These are phyloP conservation scores for Clunio marinus DNA, from an alignment of 2,888 invertebrate species.

Conservation along the genomic window DNA sequence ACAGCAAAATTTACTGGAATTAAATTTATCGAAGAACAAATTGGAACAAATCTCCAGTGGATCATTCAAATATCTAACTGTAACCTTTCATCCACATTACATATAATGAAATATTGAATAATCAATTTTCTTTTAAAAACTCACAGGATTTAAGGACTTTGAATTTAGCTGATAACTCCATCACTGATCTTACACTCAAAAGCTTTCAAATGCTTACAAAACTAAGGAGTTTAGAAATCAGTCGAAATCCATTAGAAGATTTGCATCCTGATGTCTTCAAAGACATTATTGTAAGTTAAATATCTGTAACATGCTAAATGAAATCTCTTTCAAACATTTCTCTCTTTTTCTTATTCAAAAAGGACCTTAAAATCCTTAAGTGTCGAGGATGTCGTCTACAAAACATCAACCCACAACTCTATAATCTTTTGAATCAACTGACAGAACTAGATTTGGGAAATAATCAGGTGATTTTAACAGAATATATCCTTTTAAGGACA, in stretches of 20 bases:
- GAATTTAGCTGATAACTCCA: slow-evolving; percentile 63
- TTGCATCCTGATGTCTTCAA: slow-evolving; percentile 75
- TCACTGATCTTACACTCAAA: slow-evolving; percentile 64
- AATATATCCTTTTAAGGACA: neutral
- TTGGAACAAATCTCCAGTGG: slow-evolving; percentile 71
- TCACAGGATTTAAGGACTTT: slow-evolving; percentile 60
- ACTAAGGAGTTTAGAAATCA: slow-evolving; percentile 67
- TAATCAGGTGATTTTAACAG: slow-evolving; percentile 55
- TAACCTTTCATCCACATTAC: slow-evolving; percentile 43
- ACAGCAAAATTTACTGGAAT: slow-evolving; percentile 64
- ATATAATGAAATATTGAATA: neutral
- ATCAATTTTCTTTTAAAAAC: slow-evolving; percentile 42
- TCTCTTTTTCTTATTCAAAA: slow-evolving; percentile 42
- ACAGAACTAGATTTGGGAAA: slow-evolving; percentile 71
- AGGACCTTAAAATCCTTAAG: slow-evolving; percentile 65
- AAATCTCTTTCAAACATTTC: no score
- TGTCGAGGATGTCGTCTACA: slow-evolving; percentile 69
- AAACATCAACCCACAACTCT: slow-evolving; percentile 73
- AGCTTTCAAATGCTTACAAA: slow-evolving; percentile 70
- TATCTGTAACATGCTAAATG: neutral
- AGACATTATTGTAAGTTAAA: slow-evolving; percentile 56
- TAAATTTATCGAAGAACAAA: slow-evolving; percentile 69
- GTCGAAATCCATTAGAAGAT: slow-evolving; percentile 68
- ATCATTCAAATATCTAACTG: slow-evolving; percentile 65
- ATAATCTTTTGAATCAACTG: slow-evolving; percentile 68